Evolutionary conservation across 1,140 invertebrate species (phyloP).

Genomic region (Ganaspis sp.): DNA sequence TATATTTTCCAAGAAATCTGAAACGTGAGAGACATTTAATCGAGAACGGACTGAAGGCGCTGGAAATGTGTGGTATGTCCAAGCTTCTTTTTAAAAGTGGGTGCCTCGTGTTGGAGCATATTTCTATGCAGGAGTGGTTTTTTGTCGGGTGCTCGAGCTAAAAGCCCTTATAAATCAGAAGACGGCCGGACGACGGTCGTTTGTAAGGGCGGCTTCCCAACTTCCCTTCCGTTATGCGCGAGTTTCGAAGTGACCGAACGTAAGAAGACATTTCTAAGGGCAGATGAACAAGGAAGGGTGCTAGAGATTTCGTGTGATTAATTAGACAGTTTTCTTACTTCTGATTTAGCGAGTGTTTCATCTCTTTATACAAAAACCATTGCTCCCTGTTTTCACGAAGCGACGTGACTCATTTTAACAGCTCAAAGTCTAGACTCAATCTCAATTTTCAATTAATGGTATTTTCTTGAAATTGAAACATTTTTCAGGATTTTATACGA

Average conservation of each 20-base stretch:
- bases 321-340: constrained; percentile 61
- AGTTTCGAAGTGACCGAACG: constrained; percentile 50
- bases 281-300: constrained; percentile 49
- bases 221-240: constrained; percentile 57
- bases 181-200: constrained; percentile 66
- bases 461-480: not conserved
- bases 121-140: constrained; percentile 65
- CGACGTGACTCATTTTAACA: not conserved
- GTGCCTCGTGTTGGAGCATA: constrained; percentile 57
- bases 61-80: not conserved
- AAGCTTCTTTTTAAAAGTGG: constrained; percentile 38
- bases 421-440: constrained; percentile 21
- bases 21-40: not conserved
- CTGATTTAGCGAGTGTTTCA: constrained; percentile 45
- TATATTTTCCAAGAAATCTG: not conserved
- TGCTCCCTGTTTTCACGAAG: constrained; percentile 39
- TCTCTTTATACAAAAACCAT: constrained; percentile 39
- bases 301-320: constrained; percentile 57
- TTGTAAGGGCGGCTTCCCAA: constrained; percentile 67
- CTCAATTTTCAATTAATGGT: constrained; percentile 34
- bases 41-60: not conserved
- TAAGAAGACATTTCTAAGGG: constrained; percentile 51
- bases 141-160: constrained; percentile 66
- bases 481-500: too few relatives aligned
- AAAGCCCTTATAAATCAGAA: constrained; percentile 76